A percentile compares a stretch with the other conserved stretches of the same genome.
Conservation (phyloP, 2,797 vertebrate species). For the Sebastes oblongus region DNA sequence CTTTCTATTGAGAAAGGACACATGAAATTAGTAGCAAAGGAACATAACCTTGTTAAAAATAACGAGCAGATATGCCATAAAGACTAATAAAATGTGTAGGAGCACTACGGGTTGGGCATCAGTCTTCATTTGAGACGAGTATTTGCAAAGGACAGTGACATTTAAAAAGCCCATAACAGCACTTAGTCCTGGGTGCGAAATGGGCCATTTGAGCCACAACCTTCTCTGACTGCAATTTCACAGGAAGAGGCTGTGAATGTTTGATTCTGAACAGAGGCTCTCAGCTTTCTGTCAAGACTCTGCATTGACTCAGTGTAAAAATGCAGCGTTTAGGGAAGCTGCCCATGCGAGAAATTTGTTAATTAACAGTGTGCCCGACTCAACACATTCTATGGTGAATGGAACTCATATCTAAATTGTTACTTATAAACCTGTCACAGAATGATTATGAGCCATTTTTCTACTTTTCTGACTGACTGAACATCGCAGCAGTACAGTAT, state of each 20-base stretch:
- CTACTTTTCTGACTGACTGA: slow-evolving; percentile 58
- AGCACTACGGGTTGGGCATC: not conserved
- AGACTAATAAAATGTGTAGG: slow-evolving; percentile 23
- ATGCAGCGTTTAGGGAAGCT: slow-evolving; percentile 63
- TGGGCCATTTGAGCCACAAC: slow-evolving; percentile 36
- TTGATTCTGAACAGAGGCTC: slow-evolving; percentile 42
- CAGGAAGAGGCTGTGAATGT: slow-evolving; percentile 34
- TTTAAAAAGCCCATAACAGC: slow-evolving; percentile 46
- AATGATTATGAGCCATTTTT: slow-evolving; percentile 62
- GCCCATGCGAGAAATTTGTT: slow-evolving; percentile 74
- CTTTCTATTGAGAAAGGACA: slow-evolving; percentile 18
- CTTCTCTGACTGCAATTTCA: slow-evolving; percentile 50
- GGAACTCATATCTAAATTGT: slow-evolving; percentile 70
- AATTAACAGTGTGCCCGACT: slow-evolving; percentile 75
- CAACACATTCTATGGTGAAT: slow-evolving; percentile 62
- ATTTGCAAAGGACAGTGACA: slow-evolving; percentile 44
- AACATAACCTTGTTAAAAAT: slow-evolving; percentile 46
- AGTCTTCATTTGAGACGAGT: slow-evolving; percentile 35
- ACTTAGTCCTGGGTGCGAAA: slow-evolving; percentile 43
- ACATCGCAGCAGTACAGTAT: slow-evolving; percentile 38
- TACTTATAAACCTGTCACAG: slow-evolving; percentile 63
- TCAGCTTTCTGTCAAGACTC: slow-evolving; percentile 49
- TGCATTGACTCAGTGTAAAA: slow-evolving; percentile 56
- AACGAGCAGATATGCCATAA: slow-evolving; percentile 30
- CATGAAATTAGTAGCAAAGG: slow-evolving; percentile 11